Evolutionary conservation across 2,797 vertebrate species (phyloP), one percentile per base, ranked within the genome.

Genomic region (Tragelaphus oryx): DNA sequence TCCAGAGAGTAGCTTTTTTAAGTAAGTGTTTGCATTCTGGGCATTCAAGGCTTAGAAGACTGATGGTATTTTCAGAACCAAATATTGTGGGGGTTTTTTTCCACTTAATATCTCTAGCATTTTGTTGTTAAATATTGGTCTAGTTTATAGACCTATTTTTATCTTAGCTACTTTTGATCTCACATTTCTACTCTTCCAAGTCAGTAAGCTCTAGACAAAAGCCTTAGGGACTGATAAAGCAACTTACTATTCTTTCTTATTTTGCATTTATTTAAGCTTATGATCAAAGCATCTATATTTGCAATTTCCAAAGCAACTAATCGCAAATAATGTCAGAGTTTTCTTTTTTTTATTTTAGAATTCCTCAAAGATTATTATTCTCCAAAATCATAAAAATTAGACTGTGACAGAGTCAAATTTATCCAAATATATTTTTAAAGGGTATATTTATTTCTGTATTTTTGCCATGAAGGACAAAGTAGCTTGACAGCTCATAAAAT

Each of bases 201-300:
- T 84, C 87, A 68, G 16, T 82, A 62, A 96, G 26, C n/a, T 89
- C 57, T 46, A 89, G n/a, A 90, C 8, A 54, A 50, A 93, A 92
- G 28, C 41, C 10, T 54, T 55, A 83, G 13, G 10, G 10, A 93
- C 65, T 46, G 44, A 85, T 52, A 94, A 59, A 26, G 16, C 1
- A 17, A 62, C 1, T 76, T 87, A 88, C 59, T 76, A 74, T 89
- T 71, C 22, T 65, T 83, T 50, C 24, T 78, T 33, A 71, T 37
- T 92, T 88, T 52, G n/a, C 7, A 33, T 79, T 87, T 65, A 65
- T 54, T 89, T 79, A 76, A 87, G 20, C 22, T 92, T n/a, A 84
- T 76, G 22, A 83, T 88, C 55, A 87, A 93, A 93, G 33, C 1
- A 41, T 83, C 41, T 83, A 1, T 86, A 33, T 74, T 75, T 93